Evolutionary conservation across 30 jellyfish, hydroid and myxozoan genomes (phyloP).

Genomic region (Euphysa ruthae): DNA sequence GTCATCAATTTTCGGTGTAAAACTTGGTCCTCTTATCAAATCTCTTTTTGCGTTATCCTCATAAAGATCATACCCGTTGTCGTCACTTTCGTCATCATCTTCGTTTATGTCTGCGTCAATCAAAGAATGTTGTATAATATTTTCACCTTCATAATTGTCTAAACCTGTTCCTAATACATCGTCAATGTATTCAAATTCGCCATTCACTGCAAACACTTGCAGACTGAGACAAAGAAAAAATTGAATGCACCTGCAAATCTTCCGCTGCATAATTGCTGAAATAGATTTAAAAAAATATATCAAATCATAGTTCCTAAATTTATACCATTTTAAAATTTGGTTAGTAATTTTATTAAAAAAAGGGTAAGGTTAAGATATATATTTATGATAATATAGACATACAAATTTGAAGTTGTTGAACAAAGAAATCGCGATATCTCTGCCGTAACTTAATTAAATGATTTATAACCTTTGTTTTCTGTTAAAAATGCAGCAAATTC

Average conservation of each 20-base stretch:
- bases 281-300: neutral
- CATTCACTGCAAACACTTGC: neutral
- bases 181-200: conserved; percentile 1
- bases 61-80: neutral
- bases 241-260: too few relatives aligned
- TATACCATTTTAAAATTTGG: too few relatives aligned
- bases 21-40: conserved; percentile 78
- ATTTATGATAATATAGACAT: too few relatives aligned
- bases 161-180: neutral
- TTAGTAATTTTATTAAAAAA: too few relatives aligned
- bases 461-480: too few relatives aligned
- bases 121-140: neutral
- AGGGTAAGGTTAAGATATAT: too few relatives aligned
- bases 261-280: too few relatives aligned
- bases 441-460: too few relatives aligned
- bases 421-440: too few relatives aligned
- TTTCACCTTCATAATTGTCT: conserved; percentile 7
- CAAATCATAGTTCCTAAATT: neutral
- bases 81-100: conserved; percentile 26
- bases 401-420: too few relatives aligned
- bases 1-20: conserved; percentile 56
- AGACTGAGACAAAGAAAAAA: neutral
- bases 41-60: conserved; percentile 41
- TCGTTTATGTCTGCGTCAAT: conserved; percentile 10
- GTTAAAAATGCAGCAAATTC: too few relatives aligned